Conservation (phyloP, 2,888 invertebrate genomes). For the Mactromeris polynyma region DNA sequence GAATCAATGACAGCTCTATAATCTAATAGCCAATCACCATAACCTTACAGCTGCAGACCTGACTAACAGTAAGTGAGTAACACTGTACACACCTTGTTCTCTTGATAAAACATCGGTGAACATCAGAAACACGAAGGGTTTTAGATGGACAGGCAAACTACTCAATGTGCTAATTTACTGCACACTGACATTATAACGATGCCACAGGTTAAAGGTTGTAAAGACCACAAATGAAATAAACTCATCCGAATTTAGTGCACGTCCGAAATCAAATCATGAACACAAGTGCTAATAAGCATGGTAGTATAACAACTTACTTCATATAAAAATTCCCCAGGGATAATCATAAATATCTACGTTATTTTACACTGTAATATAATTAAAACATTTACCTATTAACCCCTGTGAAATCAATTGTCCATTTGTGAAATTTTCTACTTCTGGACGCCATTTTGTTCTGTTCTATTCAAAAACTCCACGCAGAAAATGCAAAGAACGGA, state of each 20-base stretch:
- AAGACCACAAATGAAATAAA: too few relatives aligned
- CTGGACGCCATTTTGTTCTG: constrained; percentile 53
- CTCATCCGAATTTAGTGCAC: background rate
- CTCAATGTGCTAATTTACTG: too few relatives aligned
- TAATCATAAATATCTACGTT: background rate
- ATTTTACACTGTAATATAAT: background rate
- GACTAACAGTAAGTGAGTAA: too few relatives aligned
- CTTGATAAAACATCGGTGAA: too few relatives aligned
- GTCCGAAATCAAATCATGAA: background rate
- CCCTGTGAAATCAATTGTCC: constrained; percentile 82
- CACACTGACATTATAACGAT: too few relatives aligned
- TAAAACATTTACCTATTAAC: constrained; percentile 68
- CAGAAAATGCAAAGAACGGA: background rate
- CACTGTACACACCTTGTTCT: too few relatives aligned
- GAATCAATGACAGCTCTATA: too few relatives aligned
- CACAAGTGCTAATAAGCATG: background rate
- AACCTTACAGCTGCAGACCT: too few relatives aligned
- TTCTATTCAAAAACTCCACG: background rate
- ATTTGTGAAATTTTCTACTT: constrained; percentile 76
- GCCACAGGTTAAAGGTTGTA: too few relatives aligned
- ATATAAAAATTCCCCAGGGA: background rate
- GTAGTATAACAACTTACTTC: background rate
- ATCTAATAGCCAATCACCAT: too few relatives aligned
- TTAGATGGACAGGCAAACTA: too few relatives aligned
- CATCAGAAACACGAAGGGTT: too few relatives aligned